Base-by-base conservation (phyloP, 2,797 vertebrate genomes). In the Octomys mimax region DNA sequence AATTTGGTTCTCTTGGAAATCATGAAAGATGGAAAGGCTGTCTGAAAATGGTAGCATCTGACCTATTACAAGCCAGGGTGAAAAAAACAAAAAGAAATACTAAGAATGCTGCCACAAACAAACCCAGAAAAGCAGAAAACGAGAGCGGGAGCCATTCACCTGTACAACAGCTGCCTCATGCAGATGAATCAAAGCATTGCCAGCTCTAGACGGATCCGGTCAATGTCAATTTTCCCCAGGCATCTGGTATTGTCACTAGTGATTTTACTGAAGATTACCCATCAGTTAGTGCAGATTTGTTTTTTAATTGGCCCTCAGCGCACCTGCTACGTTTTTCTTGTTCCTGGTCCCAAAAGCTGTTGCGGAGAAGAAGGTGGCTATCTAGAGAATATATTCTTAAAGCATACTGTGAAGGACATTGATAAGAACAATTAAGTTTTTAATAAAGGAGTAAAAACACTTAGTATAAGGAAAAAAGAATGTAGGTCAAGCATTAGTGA, bases 271-370 rank as follows among this genome's bases (percentile, higher is more conserved):
- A 97, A 98, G 97, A 98, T 98, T 98, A 98, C 97, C 98, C 96
- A 98, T 97, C 98, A 97, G 97, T 98, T 98, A 98, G 97, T 94
- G 96, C 97, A 98, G 98, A 98, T 99, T 98, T 98, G 98, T 97
- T 98, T 98, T 99, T 98, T 98, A 99, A 99, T 98, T 98, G 98
- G 97, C 85, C 97, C 96, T 97, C 49, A 92, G 92, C 61, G 66
- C 98, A 98, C 98, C 98, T 98, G 98, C 98, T 98, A 97, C 96
- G 73, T 96, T 96, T 95, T 92, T 87, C 95, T 62, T 89, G 94
- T 97, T 98, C 97, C 96, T 92, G 85, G 28, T 97, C 89, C 97
- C 98, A 22, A 36, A 97, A 98, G 98, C 86, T 54, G 57, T 96
- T 93, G 84, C 92, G 62, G 70, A 83, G 97, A 97, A 84, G 95